Base-by-base conservation (phyloP, 2,888 invertebrate genomes). In the Leucophenga montana region DNA sequence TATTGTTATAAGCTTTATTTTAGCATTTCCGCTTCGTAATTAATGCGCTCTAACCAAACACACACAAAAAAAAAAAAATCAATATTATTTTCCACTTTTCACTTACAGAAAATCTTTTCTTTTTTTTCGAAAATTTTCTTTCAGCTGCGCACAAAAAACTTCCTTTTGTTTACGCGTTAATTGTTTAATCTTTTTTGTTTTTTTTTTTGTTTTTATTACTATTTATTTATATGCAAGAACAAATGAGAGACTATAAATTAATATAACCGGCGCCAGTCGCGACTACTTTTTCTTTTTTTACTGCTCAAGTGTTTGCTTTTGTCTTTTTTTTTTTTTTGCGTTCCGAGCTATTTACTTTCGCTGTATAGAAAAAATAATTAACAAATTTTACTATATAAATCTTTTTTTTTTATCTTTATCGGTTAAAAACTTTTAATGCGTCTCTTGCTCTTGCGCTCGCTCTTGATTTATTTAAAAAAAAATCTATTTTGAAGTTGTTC, bases 181-280 rank as follows among this genome's bases (percentile, higher is more conserved):
- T 67, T 67, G 54, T 44, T 67, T 46, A 59, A 44, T 50, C 13
- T n/a, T 11, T 62, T 27, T 31, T 53, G 59, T 72, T 68, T 61
- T 20, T 67, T 54, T 14, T 18, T 11, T 62, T 39, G 31, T 53
- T 64, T 72, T 68, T 61, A 27, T 67, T 69, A 61, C 44, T 61
- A 27, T 44, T 61, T 61, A 61, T 61, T 33, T 22, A 64, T 68
- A 62, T 48, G 67, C 65, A 68, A 14, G n/a, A 31, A 27, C 22
- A 61, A 20, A 61, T 39, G n/a, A n/a, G n/a, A n/a, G 22, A 62
- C 22, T 18, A 62, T 62, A 73, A 76, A 48, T 70, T 74, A 71
- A 73, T 78, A 69, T 74, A 39, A n/a, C 73, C 73, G 80, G 80
- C 83, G 78, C 75, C 78, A 78, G 72, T 70, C 72, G 68, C 69